A percentile compares a stretch with the other conserved stretches of the same genome.
phyloP scores from a whole-genome alignment of 1,140 invertebrate genomes.

The Drosophila melanica region DNA sequence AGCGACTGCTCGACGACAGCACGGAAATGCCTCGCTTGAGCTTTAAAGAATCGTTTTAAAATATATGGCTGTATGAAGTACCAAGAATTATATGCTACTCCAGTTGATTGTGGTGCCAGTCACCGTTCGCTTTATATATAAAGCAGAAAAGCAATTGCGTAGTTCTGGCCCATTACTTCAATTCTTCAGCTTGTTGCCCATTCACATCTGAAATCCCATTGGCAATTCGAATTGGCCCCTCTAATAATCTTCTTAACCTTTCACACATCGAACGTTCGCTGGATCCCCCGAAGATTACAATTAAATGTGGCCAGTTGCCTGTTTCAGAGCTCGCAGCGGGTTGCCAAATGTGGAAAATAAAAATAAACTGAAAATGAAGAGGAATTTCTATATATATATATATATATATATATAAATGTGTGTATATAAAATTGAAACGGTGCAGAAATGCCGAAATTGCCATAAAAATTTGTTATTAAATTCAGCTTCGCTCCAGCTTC shows the following conservation, averaged over 20 bases:
- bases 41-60: constrained; percentile 39
- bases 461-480: constrained; percentile 22
- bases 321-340: constrained; percentile 54
- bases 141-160: neutral
- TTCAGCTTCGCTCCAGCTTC: neutral
- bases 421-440: constrained; percentile 26
- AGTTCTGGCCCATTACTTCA: neutral
- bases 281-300: constrained; percentile 74
- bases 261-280: constrained; percentile 37
- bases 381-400: constrained; percentile 16
- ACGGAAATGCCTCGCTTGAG: constrained; percentile 63
- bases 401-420: constrained; percentile 20
- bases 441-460: constrained; percentile 38
- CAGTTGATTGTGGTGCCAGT: constrained; percentile 23
- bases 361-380: constrained; percentile 9
- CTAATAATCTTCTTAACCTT: constrained; percentile 60
- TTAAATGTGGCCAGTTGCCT: constrained; percentile 56
- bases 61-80: constrained; percentile 16
- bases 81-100: constrained; percentile 44
- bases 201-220: constrained; percentile 19
- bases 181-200: neutral
- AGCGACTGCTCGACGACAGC: constrained; percentile 29
- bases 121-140: neutral
- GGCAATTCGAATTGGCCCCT: constrained; percentile 49
- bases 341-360: constrained; percentile 37